These are phyloP conservation scores for Dynastes maya DNA, from an alignment of 2,888 invertebrate species.

Conservation along the genomic window DNA sequence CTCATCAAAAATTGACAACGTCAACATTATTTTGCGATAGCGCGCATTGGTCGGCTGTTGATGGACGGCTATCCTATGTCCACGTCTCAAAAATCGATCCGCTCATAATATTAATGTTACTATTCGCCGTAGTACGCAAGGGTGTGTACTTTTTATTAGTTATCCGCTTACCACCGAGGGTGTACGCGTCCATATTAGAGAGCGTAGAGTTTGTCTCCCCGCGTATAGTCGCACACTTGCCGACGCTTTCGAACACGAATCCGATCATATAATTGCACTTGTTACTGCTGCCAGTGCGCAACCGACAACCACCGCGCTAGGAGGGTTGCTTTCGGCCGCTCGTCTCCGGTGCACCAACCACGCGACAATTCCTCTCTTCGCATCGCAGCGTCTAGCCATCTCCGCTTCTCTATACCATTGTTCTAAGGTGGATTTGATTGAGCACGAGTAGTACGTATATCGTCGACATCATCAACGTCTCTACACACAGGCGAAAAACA, in stretches of 20 bases:
- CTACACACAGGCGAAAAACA: not conserved
- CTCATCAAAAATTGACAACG: constrained; percentile 18
- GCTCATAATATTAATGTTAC: constrained; percentile 29
- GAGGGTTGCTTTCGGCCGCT: constrained; percentile 33
- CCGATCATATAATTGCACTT: constrained; percentile 44
- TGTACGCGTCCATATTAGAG: constrained; percentile 11
- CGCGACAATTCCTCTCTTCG: not conserved
- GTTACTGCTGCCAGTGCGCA: constrained; percentile 42
- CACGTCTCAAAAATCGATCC: constrained; percentile 40
- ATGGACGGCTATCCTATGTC: constrained; percentile 39
- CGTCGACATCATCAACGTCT: not conserved
- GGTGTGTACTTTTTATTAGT: constrained; percentile 44
- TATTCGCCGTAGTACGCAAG: constrained; percentile 40
- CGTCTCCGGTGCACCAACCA: not conserved
- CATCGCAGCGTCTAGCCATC: not conserved
- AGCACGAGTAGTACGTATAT: not conserved
- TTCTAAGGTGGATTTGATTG: not conserved
- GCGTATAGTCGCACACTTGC: constrained; percentile 31
- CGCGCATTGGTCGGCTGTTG: constrained; percentile 21
- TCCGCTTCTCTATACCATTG: not conserved
- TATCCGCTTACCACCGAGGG: constrained; percentile 8
- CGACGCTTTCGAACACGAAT: constrained; percentile 25
- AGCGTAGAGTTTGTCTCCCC: constrained; percentile 9
- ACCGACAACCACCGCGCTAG: constrained; percentile 42
- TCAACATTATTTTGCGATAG: constrained; percentile 5